A percentile compares a stretch with the other conserved stretches of the same genome.
These are phyloP conservation scores for Ivindomyrus marchei DNA, from an alignment of 2,113 vertebrate genomes.

Conservation along the genomic window DNA sequence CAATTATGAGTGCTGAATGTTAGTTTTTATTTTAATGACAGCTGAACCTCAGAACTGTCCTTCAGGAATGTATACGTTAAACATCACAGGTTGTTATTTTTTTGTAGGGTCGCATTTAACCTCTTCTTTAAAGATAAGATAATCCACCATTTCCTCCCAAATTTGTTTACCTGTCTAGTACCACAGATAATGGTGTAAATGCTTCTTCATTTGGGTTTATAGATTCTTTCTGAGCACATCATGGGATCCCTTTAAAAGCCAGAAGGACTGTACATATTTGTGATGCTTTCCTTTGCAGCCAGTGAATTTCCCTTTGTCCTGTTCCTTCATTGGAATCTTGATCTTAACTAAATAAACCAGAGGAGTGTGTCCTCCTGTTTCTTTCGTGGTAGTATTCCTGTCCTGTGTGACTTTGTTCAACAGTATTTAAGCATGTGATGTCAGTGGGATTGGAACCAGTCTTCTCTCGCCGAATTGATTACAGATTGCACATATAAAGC, in stretches of 20 bases:
- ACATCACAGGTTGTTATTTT: neutral
- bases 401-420: neutral
- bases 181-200: neutral
- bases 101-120: conserved; percentile 6
- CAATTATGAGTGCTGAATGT: neutral
- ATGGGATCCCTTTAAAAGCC: conserved; percentile 5
- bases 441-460: too few species aligned
- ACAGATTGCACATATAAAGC: neutral
- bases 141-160: conserved; percentile 14
- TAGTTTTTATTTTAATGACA: neutral
- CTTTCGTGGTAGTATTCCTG: neutral
- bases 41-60: conserved; percentile 18
- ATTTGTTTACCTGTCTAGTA: conserved; percentile 20
- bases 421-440: neutral
- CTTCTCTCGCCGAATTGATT: neutral
- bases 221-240: neutral
- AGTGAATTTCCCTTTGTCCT: conserved; percentile 37
- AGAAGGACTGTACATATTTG: conserved; percentile 40
- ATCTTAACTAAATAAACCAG: conserved; percentile 28
- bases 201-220: neutral
- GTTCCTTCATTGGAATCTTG: conserved; percentile 21
- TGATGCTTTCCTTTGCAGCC: conserved; percentile 31
- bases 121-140: conserved; percentile 16
- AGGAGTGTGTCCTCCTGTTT: conserved; percentile 28
- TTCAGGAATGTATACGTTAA: conserved; percentile 29